A percentile compares a stretch with the other conserved stretches of the same genome.
Evolutionary conservation across 2,797 vertebrate species (phyloP).

Genomic region (Cyprinella venusta): DNA sequence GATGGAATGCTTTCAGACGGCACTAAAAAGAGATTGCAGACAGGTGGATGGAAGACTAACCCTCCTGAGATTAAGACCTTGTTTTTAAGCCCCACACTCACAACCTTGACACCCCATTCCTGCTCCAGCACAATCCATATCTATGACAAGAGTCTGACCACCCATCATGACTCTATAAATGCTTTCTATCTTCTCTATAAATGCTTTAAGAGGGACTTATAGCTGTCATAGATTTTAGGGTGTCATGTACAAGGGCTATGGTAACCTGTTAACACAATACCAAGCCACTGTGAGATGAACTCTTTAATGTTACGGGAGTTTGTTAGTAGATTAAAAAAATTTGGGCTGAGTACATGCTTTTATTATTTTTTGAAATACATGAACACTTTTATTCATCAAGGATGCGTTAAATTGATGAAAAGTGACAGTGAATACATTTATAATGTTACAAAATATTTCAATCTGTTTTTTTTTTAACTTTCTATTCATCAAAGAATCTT

Average conservation of each 20-base stretch:
- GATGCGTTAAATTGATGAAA: background rate
- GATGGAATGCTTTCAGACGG: slow-evolving; percentile 37
- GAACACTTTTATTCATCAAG: background rate
- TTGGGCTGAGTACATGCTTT: background rate
- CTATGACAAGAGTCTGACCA: slow-evolving; percentile 25
- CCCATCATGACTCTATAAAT: slow-evolving; percentile 33
- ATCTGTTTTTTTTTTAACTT: too few species aligned
- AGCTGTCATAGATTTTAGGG: slow-evolving; percentile 4
- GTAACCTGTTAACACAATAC: slow-evolving; percentile 15
- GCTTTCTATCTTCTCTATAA: slow-evolving; percentile 16
- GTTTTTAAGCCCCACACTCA: slow-evolving; percentile 17
- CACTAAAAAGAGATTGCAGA: slow-evolving; percentile 35
- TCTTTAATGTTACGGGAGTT: background rate
- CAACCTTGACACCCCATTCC: slow-evolving; percentile 20
- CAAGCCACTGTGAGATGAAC: background rate
- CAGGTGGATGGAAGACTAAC: slow-evolving; percentile 51
- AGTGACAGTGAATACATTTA: background rate
- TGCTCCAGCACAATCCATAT: slow-evolving; percentile 36
- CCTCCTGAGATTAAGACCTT: slow-evolving; percentile 42
- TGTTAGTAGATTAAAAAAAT: background rate
- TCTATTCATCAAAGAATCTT: too few species aligned
- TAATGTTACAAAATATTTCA: background rate
- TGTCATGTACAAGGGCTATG: slow-evolving; percentile 18
- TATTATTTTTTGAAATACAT: background rate
- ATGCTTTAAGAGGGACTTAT: slow-evolving; percentile 10